Percentiles rank a stretch among this genome's conserved stretches.
These are phyloP conservation scores for Lucifuga dentata DNA, from an alignment of 2,113 vertebrate species.

Conservation along the genomic window DNA sequence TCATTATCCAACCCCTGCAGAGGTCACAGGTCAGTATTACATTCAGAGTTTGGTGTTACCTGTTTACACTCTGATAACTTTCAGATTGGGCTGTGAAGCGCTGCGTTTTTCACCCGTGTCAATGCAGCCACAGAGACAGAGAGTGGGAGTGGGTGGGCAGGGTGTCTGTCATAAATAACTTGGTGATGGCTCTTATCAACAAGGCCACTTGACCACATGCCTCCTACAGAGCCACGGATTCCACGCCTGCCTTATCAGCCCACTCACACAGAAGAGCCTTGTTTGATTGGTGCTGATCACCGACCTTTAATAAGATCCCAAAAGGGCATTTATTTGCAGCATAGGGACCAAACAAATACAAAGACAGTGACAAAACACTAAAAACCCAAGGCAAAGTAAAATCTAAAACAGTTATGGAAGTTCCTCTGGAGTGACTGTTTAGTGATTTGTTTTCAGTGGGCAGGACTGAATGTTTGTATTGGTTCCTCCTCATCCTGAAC, in stretches of 20 bases:
- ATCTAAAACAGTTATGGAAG: no score
- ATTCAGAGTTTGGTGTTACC: not conserved
- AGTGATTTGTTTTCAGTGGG: no score
- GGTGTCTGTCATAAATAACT: conserved; percentile 66
- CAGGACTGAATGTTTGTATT: no score
- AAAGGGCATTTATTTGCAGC: no score
- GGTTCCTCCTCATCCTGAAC: no score
- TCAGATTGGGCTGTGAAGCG: not conserved
- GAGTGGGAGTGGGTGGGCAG: conserved; percentile 43
- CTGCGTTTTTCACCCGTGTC: conserved; percentile 39
- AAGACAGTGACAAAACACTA: no score
- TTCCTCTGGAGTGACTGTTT: no score
- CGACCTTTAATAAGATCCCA: conserved; percentile 5
- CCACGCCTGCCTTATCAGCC: conserved; percentile 30
- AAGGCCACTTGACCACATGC: conserved; percentile 73
- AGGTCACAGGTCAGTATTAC: not conserved
- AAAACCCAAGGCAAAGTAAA: no score
- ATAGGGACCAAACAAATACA: no score
- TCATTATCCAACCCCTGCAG: not conserved
- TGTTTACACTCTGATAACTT: conserved; percentile 19
- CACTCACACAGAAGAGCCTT: conserved; percentile 42
- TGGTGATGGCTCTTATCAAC: conserved; percentile 72
- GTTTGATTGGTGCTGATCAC: conserved; percentile 23
- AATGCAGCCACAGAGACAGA: conserved; percentile 36
- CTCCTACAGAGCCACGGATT: conserved; percentile 58